These are phyloP conservation scores for Syrmaticus mikado DNA, from an alignment of 2,113 vertebrate species.

Conservation along the genomic window DNA sequence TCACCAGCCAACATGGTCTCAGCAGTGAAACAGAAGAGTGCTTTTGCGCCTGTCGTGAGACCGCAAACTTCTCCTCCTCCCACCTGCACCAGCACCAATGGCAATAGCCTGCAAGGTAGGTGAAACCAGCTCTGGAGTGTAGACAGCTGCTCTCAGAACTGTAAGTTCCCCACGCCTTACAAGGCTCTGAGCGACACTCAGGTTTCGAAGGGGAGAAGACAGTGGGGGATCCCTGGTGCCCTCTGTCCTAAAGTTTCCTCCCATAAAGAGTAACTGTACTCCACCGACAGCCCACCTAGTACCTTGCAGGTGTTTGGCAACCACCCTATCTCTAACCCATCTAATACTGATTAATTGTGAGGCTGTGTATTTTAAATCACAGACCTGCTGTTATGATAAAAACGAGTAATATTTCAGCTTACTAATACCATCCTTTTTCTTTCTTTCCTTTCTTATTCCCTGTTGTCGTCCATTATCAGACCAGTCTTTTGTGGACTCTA, in stretches of 20 bases:
- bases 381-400: constrained; percentile 60
- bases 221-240: neutral
- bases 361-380: constrained; percentile 41
- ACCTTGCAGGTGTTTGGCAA: constrained; percentile 16
- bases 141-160: neutral
- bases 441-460: constrained; percentile 75
- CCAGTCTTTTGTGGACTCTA: constrained; percentile 94
- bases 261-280: neutral
- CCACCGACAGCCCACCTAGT: neutral
- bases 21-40: constrained; percentile 98
- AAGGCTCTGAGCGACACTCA: neutral
- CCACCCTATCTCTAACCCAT: neutral
- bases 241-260: constrained; percentile 12
- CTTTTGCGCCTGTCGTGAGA: constrained; percentile 96
- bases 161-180: neutral
- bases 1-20: constrained; percentile 99
- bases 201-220: neutral
- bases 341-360: constrained; percentile 49
- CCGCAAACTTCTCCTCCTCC: constrained; percentile 95
- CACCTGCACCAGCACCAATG: constrained; percentile 96
- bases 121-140: neutral
- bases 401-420: constrained; percentile 55
- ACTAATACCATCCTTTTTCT: constrained; percentile 78
- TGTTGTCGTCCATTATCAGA: constrained; percentile 84
- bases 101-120: constrained; percentile 97